phyloP scores from a whole-genome alignment of 2,797 vertebrate species.

The Alcedo atthis region DNA sequence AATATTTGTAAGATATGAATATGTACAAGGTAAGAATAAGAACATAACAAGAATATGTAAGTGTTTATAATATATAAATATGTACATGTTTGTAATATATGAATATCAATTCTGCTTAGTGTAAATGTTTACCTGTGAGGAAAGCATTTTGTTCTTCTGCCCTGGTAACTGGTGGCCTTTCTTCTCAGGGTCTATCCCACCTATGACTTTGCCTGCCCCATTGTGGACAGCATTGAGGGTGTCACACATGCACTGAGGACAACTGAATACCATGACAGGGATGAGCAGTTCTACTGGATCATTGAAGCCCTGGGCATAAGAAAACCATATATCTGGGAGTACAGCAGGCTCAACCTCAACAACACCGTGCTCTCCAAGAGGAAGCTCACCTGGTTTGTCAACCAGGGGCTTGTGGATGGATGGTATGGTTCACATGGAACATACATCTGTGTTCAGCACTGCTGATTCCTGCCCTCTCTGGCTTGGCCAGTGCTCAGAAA shows the following conservation, averaged over 20 bases:
- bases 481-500: neutral
- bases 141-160: neutral
- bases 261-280: slow-evolving; percentile 97
- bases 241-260: slow-evolving; percentile 97
- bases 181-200: slow-evolving; percentile 89
- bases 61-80: no score
- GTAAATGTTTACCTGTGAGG: neutral
- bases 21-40: neutral
- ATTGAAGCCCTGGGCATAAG: slow-evolving; percentile 90
- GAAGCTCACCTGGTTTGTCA: slow-evolving; percentile 98
- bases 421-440: slow-evolving; percentile 80
- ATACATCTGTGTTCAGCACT: no score
- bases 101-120: neutral
- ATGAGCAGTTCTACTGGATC: slow-evolving; percentile 98
- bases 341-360: slow-evolving; percentile 95
- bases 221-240: slow-evolving; percentile 96
- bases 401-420: slow-evolving; percentile 96
- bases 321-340: slow-evolving; percentile 97
- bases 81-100: neutral
- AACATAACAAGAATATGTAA: no score
- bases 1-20: neutral
- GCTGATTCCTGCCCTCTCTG: neutral
- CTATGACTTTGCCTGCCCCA: slow-evolving; percentile 97
- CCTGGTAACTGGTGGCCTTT: slow-evolving; percentile 3
- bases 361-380: slow-evolving; percentile 98